Percentiles rank a stretch among this genome's conserved stretches.
Evolutionary conservation across 1,140 invertebrate genomes (phyloP).

Genomic region (Tyrophagus putrescentiae): DNA sequence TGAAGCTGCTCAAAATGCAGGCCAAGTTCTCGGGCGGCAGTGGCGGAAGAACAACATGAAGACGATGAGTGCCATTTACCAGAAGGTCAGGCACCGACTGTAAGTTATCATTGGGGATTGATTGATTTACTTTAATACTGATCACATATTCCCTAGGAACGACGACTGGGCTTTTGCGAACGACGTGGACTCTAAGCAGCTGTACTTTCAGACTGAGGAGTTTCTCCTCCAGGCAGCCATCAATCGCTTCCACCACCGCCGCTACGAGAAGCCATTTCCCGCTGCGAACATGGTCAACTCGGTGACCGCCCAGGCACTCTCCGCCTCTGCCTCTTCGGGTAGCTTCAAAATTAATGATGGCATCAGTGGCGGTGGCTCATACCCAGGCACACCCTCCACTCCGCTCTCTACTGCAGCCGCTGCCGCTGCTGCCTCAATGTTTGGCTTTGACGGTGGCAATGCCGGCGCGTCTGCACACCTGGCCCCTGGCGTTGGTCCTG

Average conservation of each 20-base stretch:
- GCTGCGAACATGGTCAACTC: slow-evolving; percentile 18
- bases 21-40: slow-evolving; percentile 96
- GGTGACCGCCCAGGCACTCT: neutral
- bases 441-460: too few species aligned
- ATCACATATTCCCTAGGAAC: slow-evolving; percentile 38
- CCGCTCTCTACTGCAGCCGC: too few species aligned
- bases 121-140: neutral
- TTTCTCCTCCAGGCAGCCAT: slow-evolving; percentile 80
- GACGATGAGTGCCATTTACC: slow-evolving; percentile 96
- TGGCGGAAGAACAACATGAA: slow-evolving; percentile 99
- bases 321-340: too few species aligned
- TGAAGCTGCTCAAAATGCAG: slow-evolving; percentile 98
- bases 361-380: too few species aligned
- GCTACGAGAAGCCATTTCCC: slow-evolving; percentile 46
- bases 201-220: slow-evolving; percentile 98
- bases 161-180: slow-evolving; percentile 99
- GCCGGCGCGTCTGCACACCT: too few species aligned
- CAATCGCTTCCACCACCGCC: slow-evolving; percentile 82
- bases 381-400: too few species aligned
- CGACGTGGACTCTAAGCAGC: slow-evolving; percentile 88
- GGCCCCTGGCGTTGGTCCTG: neutral
- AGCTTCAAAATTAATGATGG: too few species aligned
- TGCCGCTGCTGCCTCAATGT: too few species aligned
- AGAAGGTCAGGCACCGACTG: slow-evolving; percentile 67
- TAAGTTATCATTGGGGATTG: too few species aligned